A percentile compares a stretch with the other conserved stretches of the same genome.
phyloP scores from a whole-genome alignment of 1,140 invertebrate genomes.

The Camponotus vicinus region DNA sequence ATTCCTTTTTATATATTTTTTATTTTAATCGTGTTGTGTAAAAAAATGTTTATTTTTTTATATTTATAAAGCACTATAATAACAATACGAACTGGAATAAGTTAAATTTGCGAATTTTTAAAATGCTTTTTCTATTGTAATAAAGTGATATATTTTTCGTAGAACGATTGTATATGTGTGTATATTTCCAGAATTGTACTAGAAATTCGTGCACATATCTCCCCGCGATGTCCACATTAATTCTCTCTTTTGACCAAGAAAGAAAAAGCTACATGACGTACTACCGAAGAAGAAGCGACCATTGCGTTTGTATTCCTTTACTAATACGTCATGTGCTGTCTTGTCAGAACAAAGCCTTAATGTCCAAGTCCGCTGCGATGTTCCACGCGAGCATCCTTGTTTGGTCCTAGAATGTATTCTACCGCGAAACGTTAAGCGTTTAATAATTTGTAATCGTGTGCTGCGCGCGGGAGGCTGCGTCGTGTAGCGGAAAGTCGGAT shows the following conservation, averaged over 20 bases:
- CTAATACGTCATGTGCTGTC: constrained; percentile 10
- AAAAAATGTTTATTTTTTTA: background rate
- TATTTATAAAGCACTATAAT: background rate
- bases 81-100: background rate
- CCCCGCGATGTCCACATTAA: constrained; percentile 23
- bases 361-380: constrained; percentile 9
- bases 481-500: constrained; percentile 32
- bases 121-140: background rate
- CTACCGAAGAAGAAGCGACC: constrained; percentile 21
- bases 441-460: constrained; percentile 59
- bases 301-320: constrained; percentile 31
- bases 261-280: constrained; percentile 10
- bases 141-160: background rate
- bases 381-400: constrained; percentile 9
- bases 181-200: background rate
- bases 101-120: background rate
- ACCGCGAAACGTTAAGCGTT: constrained; percentile 36
- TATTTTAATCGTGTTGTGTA: background rate
- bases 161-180: background rate
- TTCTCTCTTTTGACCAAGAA: constrained; percentile 34
- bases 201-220: constrained; percentile 37
- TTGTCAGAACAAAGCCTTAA: constrained; percentile 48
- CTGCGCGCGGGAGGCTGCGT: background rate
- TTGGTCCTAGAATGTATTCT: background rate
- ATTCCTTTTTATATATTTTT: background rate